These are phyloP conservation scores for Sialia sialis DNA, from an alignment of 2,113 vertebrate genomes.

Conservation along the genomic window DNA sequence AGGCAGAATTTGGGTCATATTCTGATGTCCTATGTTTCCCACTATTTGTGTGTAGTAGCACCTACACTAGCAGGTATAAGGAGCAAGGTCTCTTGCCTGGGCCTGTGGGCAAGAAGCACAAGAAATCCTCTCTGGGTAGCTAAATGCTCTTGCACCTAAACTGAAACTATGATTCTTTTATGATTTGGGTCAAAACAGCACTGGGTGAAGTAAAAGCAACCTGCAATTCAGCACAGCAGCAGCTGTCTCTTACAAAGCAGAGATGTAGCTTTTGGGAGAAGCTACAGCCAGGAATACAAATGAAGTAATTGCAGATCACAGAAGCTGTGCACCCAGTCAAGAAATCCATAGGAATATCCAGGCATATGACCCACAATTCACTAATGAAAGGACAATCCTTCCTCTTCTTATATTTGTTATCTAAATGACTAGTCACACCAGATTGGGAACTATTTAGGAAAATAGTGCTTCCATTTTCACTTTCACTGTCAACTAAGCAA, in stretches of 20 bases:
- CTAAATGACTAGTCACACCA: neutral
- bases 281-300: neutral
- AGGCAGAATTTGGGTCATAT: neutral
- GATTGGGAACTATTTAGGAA: neutral
- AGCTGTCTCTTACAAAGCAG: neutral
- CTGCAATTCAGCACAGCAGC: neutral
- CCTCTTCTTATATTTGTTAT: neutral
- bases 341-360: neutral
- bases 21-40: neutral
- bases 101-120: neutral
- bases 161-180: neutral
- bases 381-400: neutral
- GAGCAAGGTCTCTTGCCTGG: neutral
- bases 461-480: neutral
- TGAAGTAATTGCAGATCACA: neutral
- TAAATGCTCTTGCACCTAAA: neutral
- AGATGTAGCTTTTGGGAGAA: neutral
- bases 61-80: neutral
- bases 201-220: neutral
- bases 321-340: neutral
- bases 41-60: neutral
- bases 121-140: accelerated
- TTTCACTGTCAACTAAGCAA: neutral
- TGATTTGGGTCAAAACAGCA: neutral
- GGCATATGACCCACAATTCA: neutral